phyloP scores from a whole-genome alignment of 2,113 vertebrate genomes.

The Turnix velox region DNA sequence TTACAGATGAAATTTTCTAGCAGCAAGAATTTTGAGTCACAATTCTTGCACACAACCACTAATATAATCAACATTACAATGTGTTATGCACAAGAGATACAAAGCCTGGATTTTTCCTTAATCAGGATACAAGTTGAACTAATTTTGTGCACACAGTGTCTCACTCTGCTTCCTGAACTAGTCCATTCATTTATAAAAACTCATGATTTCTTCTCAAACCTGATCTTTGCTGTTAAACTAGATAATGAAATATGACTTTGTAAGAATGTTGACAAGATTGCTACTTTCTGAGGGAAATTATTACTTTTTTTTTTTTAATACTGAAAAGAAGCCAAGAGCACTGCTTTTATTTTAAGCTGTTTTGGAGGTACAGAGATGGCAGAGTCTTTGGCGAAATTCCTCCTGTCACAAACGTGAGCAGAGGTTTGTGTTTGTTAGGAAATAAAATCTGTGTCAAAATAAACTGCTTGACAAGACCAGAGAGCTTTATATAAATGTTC shows the following conservation, averaged over 20 bases:
- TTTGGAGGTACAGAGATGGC: neutral
- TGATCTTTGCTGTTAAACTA: constrained; percentile 10
- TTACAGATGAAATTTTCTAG: neutral
- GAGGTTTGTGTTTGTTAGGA: neutral
- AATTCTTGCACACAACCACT: neutral
- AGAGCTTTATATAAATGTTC: neutral
- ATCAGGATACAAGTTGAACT: neutral
- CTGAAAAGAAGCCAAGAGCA: neutral
- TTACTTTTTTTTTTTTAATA: neutral
- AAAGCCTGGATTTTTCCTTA: neutral
- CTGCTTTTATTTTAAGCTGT: neutral
- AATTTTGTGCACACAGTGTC: neutral
- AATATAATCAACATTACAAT: constrained; percentile 6
- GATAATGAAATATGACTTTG: constrained; percentile 23
- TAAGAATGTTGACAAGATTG: neutral
- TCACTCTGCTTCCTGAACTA: neutral
- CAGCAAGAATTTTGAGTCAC: neutral
- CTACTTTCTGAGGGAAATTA: constrained; percentile 1
- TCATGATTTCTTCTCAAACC: constrained; percentile 31
- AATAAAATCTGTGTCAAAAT: neutral
- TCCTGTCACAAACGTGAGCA: neutral
- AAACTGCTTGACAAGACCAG: neutral
- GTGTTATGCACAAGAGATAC: neutral
- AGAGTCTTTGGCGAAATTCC: neutral
- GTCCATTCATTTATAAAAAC: neutral